phyloP scores from a whole-genome alignment of 2,113 vertebrate genomes.

The Brachypteracias leptosomus region DNA sequence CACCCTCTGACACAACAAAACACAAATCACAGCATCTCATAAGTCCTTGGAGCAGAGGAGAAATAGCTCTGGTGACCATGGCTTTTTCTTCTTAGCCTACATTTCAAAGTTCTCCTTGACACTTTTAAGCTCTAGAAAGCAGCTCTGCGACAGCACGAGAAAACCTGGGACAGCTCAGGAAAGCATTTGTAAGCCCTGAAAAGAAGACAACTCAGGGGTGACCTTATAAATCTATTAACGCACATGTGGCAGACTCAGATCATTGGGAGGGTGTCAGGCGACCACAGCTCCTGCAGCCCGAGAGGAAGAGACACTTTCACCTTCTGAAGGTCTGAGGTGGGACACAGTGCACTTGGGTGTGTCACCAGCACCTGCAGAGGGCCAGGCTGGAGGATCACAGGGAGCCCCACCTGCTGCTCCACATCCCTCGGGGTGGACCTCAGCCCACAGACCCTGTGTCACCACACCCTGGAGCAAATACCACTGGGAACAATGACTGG shows the following conservation, averaged over 20 bases:
- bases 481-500: rapidly evolving
- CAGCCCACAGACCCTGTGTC: rapidly evolving
- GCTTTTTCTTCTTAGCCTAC: background rate
- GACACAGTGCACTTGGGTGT: background rate
- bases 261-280: background rate
- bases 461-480: background rate
- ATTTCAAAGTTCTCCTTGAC: constrained; percentile 12
- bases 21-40: background rate
- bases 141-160: background rate
- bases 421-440: background rate
- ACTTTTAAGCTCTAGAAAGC: background rate
- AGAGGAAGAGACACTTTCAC: background rate
- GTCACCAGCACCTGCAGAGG: rapidly evolving
- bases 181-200: constrained; percentile 15
- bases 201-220: background rate
- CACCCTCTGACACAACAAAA: background rate
- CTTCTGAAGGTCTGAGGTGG: background rate
- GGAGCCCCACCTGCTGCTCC: rapidly evolving
- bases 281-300: background rate
- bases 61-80: background rate
- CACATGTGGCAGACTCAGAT: background rate
- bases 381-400: rapidly evolving
- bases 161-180: constrained; percentile 5
- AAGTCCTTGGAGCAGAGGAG: background rate
- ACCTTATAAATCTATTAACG: background rate